Evolutionary conservation across 2,888 invertebrate genomes (phyloP), one percentile per base, ranked within the genome.

Genomic region (Drosophila testacea): DNA sequence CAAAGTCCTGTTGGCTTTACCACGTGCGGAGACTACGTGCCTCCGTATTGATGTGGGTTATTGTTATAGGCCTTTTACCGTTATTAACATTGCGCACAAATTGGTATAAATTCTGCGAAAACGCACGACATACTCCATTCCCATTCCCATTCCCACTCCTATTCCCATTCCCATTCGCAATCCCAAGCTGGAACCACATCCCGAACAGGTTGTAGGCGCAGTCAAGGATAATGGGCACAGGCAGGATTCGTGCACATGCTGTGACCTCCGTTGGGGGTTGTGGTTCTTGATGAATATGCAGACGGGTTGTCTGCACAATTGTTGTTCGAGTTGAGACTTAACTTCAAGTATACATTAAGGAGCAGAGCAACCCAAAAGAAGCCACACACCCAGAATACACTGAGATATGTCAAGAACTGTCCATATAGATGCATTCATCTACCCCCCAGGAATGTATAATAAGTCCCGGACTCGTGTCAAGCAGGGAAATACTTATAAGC

Each of bases 11-110:
- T 34, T 48, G 69, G 69, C 77, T 74, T 78, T 70, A 83, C 87
- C 84, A 79, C 77, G 88, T 84, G 89, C 82, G 68, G 79, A 59
- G 70, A 66, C 89, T 83, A 83, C 83, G 83, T 83, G 83, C 86
- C 83, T 71, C 51, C 71, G 70, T 88, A 84, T 84, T 83, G 83
- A 84, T 84, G 83, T 88, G 89, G 83, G 83, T 84, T 84, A 84
- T 84, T 88, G 83, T 88, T 84, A 88, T 88, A 88, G 89, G 79
- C 83, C 83, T 75, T 88, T 82, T 70, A 75, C 66, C 72, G 86
- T 83, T 83, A 83, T 83, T 88, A 83, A 83, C 88, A 83, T 77
- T 79, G 70, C 69, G 70, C 79, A 77, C 89, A 84, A 88, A 84
- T 84, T 84, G 83, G 83, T 84, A 86, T 79, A 77, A 88, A 84